Percentiles rank a stretch among this genome's conserved stretches.
Conservation (phyloP, 2,113 vertebrate species). For the Cyanoliseus patagonus region DNA sequence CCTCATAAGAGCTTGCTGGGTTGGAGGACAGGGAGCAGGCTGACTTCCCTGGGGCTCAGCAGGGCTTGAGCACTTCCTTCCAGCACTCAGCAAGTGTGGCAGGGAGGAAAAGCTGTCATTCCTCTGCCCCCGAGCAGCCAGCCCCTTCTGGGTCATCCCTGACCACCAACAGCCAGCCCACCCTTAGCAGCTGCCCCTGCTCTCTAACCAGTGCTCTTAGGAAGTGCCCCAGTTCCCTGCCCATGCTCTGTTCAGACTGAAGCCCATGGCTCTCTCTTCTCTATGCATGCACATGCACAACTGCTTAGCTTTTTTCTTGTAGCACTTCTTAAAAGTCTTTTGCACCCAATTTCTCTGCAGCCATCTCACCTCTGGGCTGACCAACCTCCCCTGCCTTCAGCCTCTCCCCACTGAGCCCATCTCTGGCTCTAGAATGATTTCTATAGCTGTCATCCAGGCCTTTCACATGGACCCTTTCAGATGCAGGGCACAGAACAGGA, state of each 20-base stretch:
- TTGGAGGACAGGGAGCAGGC: neutral
- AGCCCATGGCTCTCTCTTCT: neutral
- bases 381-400: neutral
- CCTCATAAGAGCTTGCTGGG: neutral
- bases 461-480: neutral
- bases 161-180: neutral
- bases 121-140: neutral
- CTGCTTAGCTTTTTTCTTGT: neutral
- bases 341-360: neutral
- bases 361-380: neutral
- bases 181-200: neutral
- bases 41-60: neutral
- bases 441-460: neutral
- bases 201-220: neutral
- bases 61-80: neutral
- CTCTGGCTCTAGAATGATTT: neutral
- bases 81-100: neutral
- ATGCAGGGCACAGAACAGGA: neutral
- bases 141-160: neutral
- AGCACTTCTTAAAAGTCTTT: neutral
- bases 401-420: neutral
- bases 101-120: fast-evolving
- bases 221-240: neutral
- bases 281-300: neutral
- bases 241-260: neutral